Evolutionary conservation across 2,888 invertebrate genomes (phyloP).

Genomic region (Stegana nigrithorax): DNA sequence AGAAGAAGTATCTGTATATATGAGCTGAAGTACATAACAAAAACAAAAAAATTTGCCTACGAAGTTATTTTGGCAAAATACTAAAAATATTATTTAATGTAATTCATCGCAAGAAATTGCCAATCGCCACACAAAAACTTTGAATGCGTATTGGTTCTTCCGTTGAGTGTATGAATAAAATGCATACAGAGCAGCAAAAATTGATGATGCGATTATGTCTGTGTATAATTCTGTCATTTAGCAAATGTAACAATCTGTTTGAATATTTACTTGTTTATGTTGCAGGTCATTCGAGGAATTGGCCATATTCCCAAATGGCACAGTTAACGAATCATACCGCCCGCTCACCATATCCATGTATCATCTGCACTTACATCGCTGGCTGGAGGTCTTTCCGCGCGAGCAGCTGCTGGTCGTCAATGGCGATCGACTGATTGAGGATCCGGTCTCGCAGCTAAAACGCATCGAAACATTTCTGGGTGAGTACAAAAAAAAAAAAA

Average conservation of each 20-base stretch:
- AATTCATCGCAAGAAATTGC: no score
- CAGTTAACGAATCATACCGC: slow-evolving; percentile 84
- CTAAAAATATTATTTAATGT: no score
- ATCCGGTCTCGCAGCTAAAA: slow-evolving; percentile 88
- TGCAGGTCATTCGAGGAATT: slow-evolving; percentile 82
- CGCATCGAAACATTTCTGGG: slow-evolving; percentile 90
- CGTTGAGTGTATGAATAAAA: no score
- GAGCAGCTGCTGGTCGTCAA: slow-evolving; percentile 95
- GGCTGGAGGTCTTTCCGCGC: slow-evolving; percentile 93
- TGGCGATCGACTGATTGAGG: slow-evolving; percentile 90
- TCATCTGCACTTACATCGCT: slow-evolving; percentile 88
- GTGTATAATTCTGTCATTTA: slow-evolving; percentile 12
- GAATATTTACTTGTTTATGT: neutral
- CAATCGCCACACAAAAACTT: no score
- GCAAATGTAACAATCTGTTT: neutral
- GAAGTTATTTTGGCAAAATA: no score
- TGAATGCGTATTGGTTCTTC: no score
- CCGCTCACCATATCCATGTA: slow-evolving; percentile 91
- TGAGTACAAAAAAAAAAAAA: no score
- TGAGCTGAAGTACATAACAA: no score
- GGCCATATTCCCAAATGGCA: slow-evolving; percentile 83
- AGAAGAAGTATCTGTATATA: no score
- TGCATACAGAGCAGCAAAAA: neutral
- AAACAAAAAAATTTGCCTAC: no score
- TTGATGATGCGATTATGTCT: neutral